Conservation (phyloP, 2,113 vertebrate genomes). For the Entelurus aequoreus region DNA sequence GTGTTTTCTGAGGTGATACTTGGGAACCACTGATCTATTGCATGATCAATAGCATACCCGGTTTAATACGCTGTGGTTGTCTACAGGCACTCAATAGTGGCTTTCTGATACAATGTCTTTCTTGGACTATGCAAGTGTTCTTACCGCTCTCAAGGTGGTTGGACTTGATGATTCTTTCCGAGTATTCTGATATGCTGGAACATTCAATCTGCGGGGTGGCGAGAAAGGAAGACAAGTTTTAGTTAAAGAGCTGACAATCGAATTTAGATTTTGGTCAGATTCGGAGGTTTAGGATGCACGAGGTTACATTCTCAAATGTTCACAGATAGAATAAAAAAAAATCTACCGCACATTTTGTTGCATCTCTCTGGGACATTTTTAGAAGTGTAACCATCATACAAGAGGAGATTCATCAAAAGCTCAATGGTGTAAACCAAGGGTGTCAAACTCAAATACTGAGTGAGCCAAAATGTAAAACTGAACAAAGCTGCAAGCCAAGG, state of each 20-base stretch:
- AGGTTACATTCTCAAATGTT: slow-evolving; percentile 32
- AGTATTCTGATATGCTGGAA: slow-evolving; percentile 97
- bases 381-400: slow-evolving; percentile 4
- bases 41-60: no score
- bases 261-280: slow-evolving; percentile 21
- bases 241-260: slow-evolving; percentile 8
- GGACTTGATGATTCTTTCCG: slow-evolving; percentile 97
- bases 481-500: no score
- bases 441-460: no score
- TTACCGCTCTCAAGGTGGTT: slow-evolving; percentile 96
- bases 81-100: no score
- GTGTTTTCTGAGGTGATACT: no score
- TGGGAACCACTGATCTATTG: no score
- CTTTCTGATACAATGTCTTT: not conserved
- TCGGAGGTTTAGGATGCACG: not conserved
- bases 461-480: no score
- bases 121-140: slow-evolving; percentile 19
- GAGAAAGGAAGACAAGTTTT: slow-evolving; percentile 4
- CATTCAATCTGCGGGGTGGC: slow-evolving; percentile 85
- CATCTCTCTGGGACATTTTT: not conserved
- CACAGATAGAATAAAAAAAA: not conserved
- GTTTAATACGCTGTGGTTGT: no score
- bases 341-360: slow-evolving; percentile 10
- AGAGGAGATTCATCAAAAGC: slow-evolving; percentile 19
- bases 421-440: not conserved